Conservation (phyloP, 2,888 invertebrate genomes). For the Athrips mouffetella region DNA sequence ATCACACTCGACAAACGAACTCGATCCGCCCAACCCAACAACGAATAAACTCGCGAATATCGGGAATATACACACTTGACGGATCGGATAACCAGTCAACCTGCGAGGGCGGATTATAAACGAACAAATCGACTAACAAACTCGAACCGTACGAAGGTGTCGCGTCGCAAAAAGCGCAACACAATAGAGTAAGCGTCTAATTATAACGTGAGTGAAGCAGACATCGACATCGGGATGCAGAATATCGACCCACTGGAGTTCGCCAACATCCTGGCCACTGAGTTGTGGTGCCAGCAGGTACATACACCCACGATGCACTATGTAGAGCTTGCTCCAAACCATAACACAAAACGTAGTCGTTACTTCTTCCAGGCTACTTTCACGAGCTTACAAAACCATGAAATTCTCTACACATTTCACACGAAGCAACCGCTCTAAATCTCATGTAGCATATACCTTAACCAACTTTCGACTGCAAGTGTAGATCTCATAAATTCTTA, state of each 20-base stretch:
- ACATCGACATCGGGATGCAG: constrained; percentile 61
- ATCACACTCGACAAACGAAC: constrained; percentile 51
- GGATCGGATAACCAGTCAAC: constrained; percentile 54
- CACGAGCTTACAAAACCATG: too few relatives aligned
- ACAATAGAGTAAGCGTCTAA: constrained; percentile 78
- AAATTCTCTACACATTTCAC: too few relatives aligned
- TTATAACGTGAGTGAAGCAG: constrained; percentile 68
- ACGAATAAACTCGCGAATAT: constrained; percentile 21
- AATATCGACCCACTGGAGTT: constrained; percentile 90
- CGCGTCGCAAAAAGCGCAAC: constrained; percentile 77
- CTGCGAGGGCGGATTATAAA: constrained; percentile 74
- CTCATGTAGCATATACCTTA: background rate
- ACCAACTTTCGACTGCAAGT: background rate
- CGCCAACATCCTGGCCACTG: constrained; percentile 89
- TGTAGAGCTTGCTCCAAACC: background rate
- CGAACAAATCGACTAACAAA: constrained; percentile 76
- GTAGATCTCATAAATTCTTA: background rate
- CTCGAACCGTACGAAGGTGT: constrained; percentile 75
- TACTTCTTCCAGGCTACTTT: too few relatives aligned
- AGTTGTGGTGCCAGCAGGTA: constrained; percentile 91
- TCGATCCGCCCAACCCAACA: constrained; percentile 45
- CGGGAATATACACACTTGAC: constrained; percentile 31
- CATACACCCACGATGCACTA: background rate
- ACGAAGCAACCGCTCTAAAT: background rate
- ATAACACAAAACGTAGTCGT: too few relatives aligned